phyloP scores from a whole-genome alignment of 2,113 vertebrate species.

The Elaphurus davidianus region DNA sequence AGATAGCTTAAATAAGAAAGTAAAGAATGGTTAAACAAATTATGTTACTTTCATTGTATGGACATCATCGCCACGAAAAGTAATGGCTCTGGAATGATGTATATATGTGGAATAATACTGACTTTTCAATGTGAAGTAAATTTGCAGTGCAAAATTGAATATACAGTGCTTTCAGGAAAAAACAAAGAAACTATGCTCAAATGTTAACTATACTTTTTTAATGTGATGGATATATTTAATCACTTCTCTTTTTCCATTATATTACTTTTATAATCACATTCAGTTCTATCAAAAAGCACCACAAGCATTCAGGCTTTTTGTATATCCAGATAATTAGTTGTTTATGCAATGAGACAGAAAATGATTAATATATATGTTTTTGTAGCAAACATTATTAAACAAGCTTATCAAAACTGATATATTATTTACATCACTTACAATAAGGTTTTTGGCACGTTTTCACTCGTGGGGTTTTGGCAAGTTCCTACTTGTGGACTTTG shows the following conservation, averaged over 20 bases:
- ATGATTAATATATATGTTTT: conserved; percentile 4
- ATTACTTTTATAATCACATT: not conserved
- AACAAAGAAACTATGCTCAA: not conserved
- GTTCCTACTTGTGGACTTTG: not conserved
- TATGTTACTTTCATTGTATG: not conserved
- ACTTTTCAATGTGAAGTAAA: conserved; percentile 37
- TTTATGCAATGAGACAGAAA: not conserved
- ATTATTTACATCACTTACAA: not conserved
- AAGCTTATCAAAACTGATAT: not conserved
- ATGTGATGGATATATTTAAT: not conserved
- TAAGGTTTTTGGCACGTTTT: not conserved
- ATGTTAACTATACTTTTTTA: not conserved
- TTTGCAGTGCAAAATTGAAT: not conserved
- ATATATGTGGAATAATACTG: not conserved
- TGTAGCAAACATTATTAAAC: not conserved
- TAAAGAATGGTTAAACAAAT: not conserved
- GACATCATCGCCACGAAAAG: not conserved
- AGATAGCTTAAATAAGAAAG: not conserved
- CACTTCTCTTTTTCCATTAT: not conserved
- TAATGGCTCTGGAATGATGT: not conserved
- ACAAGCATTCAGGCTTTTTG: not conserved
- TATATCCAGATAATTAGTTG: not conserved
- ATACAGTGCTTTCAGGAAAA: not conserved
- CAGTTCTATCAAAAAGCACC: not conserved
- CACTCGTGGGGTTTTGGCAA: not conserved